Conservation (phyloP, 2,888 invertebrate species). For the Pyrocoelia pectoralis region DNA sequence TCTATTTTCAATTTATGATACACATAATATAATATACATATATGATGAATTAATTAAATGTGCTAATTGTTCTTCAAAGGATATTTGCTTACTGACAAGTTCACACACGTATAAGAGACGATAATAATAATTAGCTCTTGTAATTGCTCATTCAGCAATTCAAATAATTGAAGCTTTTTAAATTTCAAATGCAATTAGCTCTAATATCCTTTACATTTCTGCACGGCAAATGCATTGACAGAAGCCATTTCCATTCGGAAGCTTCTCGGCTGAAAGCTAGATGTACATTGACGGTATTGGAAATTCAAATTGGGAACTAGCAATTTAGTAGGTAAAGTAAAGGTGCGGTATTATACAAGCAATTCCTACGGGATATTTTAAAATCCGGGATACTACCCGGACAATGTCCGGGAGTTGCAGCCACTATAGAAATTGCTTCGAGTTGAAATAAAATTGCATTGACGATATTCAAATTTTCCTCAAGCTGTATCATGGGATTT, state of each 20-base stretch:
- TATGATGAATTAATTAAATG: too few relatives aligned
- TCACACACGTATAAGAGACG: too few relatives aligned
- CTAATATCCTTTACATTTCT: constrained; percentile 27
- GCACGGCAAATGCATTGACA: constrained; percentile 27
- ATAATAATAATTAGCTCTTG: too few relatives aligned
- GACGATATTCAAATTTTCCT: constrained; percentile 8
- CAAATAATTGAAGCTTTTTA: neutral
- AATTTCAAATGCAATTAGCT: constrained; percentile 17
- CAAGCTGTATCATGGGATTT: constrained; percentile 3
- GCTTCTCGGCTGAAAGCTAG: constrained; percentile 29
- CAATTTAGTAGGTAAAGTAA: constrained; percentile 41
- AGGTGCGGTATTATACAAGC: constrained; percentile 41
- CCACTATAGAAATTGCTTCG: constrained; percentile 6
- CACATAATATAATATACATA: too few relatives aligned
- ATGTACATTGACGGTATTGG: constrained; percentile 36
- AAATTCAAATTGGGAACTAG: constrained; percentile 44
- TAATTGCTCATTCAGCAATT: neutral
- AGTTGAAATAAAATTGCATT: constrained; percentile 12
- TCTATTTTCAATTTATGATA: too few relatives aligned
- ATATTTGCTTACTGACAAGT: too few relatives aligned
- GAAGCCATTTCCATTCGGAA: constrained; percentile 32
- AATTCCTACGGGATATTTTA: constrained; percentile 38
- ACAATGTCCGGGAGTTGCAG: constrained; percentile 14
- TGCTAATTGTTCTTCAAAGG: too few relatives aligned
- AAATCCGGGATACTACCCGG: constrained; percentile 31